Base-by-base conservation (phyloP, 2,113 vertebrate genomes). In the Heliornis fulica region DNA sequence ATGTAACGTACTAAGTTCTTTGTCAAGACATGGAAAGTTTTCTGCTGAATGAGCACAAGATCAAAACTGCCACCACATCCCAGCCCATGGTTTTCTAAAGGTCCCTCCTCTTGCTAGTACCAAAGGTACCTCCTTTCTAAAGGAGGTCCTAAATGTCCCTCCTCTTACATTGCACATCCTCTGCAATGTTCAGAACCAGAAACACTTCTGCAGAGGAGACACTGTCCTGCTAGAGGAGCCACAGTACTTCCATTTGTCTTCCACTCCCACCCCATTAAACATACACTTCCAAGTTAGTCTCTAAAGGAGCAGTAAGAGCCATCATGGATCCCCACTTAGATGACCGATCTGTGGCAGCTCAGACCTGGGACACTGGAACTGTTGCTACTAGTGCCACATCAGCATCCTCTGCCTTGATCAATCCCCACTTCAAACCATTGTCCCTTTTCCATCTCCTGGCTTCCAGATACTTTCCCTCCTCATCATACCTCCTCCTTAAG, bases 261-360 rank as follows among this genome's bases (percentile, higher is more conserved):
- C 25, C 12, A 31, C 7, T 5, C 19, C 56, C 43, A 18, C 10
- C 53, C 20, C 46, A 46, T 46, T 21, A 70, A 89, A 50, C 9
- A 60, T 7, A 28, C 34, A 25, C 5, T 59, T 75, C n/a, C 10
- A 70, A 65, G 23, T 4, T n/a, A 76, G 34, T 21, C 31, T 31
- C 13, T 46, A 50, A 75, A 59, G 20, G 12, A 36, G 40, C 15
- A 81, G 15, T 28, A 54, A 60, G 46, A 28, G 36, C 18, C 34
- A 31, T 28, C 1, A 0, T 29, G 41, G 9, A 81, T 28, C 31
- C 40, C 16, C 0, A 0, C 5, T 41, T 11, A 60, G 19, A 48
- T 54, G 54, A 65, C 5, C 0, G 0, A n/a, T 28, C 15, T 46
- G 22, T 12, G 13, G 14, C 36, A 91, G 76, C 31, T 74, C n/a